Base-by-base conservation (phyloP, 2,797 vertebrate genomes). In the Epinephelus malabaricus region DNA sequence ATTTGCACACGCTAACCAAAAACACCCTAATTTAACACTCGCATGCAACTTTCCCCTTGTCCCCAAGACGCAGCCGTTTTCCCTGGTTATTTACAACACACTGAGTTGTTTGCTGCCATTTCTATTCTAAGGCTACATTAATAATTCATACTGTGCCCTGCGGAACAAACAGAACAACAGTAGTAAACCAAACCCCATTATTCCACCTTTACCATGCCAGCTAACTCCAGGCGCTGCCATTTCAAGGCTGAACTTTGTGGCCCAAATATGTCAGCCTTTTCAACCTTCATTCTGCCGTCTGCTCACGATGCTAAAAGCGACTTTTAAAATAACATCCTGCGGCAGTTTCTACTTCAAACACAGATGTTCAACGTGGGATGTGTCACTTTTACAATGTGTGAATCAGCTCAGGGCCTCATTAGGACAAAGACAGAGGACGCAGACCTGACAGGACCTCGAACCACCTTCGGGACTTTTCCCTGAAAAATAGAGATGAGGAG, bases 261-360 rank as follows among this genome's bases (percentile, higher is more conserved):
- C 89, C 89, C 59, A 83, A 88, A 92, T 94, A 82, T 86, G 86
- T 90, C 92, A 91, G 71, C 68, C 73, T 73, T 83, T 72, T 70
- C 80, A 86, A 66, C 69, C 74, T 76, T 81, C 69, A 87, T 73
- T 81, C 60, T 74, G 59, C 55, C 51, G 27, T 85, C 80, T 77
- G 49, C 73, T 65, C 54, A 4, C 23, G 49, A 82, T 77, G 53
- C 59, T 56, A 70, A 8, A 82, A 71, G 68, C 45, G 69, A 76
- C 76, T 82, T 30, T 74, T 40, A 63, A 82, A 70, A 81, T 47
- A 62, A 81, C 34, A 38, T 70, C 87, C 69, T 3, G 21, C 17
- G 38, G 92, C 78, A 1, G 27, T 85, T 88, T 81, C 60, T 73
- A 50, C 47, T 88, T 87, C 58, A 60, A 81, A 80, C 68, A 54